Base-by-base conservation (phyloP, 2,113 vertebrate species). In the Artemisiospiza belli region DNA sequence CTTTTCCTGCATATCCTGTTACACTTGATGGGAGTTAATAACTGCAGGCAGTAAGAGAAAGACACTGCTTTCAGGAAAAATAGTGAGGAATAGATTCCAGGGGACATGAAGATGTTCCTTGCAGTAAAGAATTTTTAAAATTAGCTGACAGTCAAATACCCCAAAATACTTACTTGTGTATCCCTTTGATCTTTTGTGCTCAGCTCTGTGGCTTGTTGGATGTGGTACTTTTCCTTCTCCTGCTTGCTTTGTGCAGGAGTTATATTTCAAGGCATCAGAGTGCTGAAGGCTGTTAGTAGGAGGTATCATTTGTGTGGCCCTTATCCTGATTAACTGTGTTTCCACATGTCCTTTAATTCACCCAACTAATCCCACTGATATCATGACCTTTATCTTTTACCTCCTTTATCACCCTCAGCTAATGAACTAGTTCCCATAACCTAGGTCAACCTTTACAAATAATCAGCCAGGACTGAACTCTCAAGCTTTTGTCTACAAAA, bases 361-460 rank as follows among this genome's bases (percentile, higher is more conserved):
- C 77, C 39, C 77, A 94, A 73, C 76, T 94, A 92, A 94, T 94
- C 79, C 92, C 39, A 79, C 25, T 80, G 79, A 84, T 37, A 85
- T 51, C 2, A 4, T 41, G 81, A 89, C 90, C 89, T 97, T 95
- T 83, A 90, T 96, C 84, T 91, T 94, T 96, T 74, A 91, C 57
- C 79, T 88, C 66, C 59, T 94, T 70, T 94, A 88, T 94, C 92
- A 87, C 46, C 67, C 27, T 67, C 54, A 68, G 67, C 44, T 94
- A 97, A 96, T 83, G 46, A 95, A 94, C 66, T 57, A 72, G 84
- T 76, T 94, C 90, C 74, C 76, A 83, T 81, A 92, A 91, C 83
- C 76, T 72, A 80, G 78, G 87, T 89, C 89, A 96, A 87, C 52
- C 64, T 78, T 31, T 75, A 92, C 58, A 92, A 73, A 52, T 49